These are phyloP conservation scores for Lutjanus campechanus DNA, from an alignment of 2,797 vertebrate genomes.

Conservation along the genomic window DNA sequence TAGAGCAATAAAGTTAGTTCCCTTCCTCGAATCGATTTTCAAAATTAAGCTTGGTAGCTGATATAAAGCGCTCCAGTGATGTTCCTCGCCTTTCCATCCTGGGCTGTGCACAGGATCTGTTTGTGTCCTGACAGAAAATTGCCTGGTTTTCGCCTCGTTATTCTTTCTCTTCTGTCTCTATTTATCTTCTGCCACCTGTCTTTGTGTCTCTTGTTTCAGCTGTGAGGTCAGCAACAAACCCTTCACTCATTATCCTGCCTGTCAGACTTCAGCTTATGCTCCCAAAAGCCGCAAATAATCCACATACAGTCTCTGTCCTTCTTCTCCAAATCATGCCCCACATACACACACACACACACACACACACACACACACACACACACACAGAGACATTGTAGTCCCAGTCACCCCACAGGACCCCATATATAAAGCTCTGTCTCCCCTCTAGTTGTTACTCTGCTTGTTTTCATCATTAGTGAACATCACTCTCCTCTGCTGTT, in stretches of 20 bases:
- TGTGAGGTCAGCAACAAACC: conserved; percentile 69
- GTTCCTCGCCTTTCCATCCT: neutral
- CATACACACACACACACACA: neutral
- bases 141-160: conserved; percentile 15
- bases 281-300: conserved; percentile 69
- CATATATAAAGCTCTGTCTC: conserved; percentile 56
- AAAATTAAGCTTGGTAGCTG: neutral
- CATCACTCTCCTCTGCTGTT: conserved; percentile 22
- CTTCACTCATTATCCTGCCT: conserved; percentile 60
- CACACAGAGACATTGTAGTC: conserved; percentile 8
- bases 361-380: neutral
- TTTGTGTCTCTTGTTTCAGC: conserved; percentile 63
- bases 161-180: conserved; percentile 15
- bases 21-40: neutral
- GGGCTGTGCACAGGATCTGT: neutral
- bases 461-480: conserved; percentile 26
- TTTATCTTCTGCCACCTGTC: conserved; percentile 71
- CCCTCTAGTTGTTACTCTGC: neutral
- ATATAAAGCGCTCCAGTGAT: neutral
- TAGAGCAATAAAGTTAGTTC: neutral
- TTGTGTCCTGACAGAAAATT: neutral
- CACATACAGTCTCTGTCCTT: conserved; percentile 32
- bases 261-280: conserved; percentile 59
- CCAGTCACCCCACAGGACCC: conserved; percentile 30
- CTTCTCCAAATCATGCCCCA: conserved; percentile 24